Percentiles rank a stretch among this genome's conserved stretches.
These are phyloP conservation scores for Perognathus longimembris DNA, from an alignment of 2,113 vertebrate species.

Conservation along the genomic window DNA sequence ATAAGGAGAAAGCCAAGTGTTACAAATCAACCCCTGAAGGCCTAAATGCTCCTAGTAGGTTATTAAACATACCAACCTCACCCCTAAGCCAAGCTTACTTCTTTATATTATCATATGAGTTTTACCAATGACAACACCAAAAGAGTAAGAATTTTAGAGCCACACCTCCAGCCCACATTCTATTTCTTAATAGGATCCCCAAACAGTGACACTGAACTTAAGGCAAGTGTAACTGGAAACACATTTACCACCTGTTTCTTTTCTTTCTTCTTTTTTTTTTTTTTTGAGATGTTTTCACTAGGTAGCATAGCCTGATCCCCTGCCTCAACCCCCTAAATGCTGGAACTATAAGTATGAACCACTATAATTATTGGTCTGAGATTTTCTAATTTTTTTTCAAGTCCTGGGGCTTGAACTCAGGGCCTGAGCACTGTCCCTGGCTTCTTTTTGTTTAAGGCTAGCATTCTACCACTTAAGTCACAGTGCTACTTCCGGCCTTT, in stretches of 20 bases:
- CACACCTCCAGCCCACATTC: neutral
- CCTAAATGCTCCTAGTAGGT: neutral
- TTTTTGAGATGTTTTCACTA: neutral
- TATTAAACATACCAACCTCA: neutral
- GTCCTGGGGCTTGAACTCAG: too few species aligned
- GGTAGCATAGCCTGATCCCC: neutral
- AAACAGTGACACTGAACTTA: neutral
- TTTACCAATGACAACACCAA: neutral
- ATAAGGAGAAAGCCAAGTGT: neutral
- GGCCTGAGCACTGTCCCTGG: too few species aligned
- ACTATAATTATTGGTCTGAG: neutral
- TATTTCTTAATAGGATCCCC: neutral
- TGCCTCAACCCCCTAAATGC: neutral
- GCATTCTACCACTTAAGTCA: too few species aligned
- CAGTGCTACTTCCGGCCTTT: too few species aligned
- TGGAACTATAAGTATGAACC: neutral
- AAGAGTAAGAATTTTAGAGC: neutral
- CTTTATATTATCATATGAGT: neutral
- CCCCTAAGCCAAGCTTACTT: neutral
- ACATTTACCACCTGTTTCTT: neutral
- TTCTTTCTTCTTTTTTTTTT: neutral
- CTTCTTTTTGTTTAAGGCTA: too few species aligned
- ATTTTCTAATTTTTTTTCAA: too few species aligned
- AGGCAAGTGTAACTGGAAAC: constrained; percentile 39
- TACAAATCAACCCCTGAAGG: neutral